phyloP scores from a whole-genome alignment of 2,888 invertebrate genomes.

The Alsophila aescularia region DNA sequence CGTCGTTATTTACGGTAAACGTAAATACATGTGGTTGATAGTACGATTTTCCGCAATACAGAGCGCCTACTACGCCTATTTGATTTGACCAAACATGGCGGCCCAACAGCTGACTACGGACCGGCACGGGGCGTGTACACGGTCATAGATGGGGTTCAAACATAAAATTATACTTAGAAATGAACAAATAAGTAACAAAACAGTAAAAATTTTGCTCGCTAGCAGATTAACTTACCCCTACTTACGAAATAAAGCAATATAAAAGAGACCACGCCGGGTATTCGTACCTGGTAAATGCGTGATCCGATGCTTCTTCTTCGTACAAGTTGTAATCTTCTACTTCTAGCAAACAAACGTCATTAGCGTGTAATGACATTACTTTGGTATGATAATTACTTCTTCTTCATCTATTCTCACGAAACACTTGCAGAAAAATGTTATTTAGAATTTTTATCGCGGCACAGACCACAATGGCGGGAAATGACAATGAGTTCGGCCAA shows the following conservation, averaged over 20 bases:
- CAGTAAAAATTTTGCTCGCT: slow-evolving; percentile 8
- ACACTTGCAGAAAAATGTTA: slow-evolving; percentile 51
- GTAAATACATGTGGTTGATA: slow-evolving; percentile 59
- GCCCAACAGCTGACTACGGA: slow-evolving; percentile 83
- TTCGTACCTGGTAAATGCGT: slow-evolving; percentile 81
- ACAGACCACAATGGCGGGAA: slow-evolving; percentile 84
- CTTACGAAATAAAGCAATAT: slow-evolving; percentile 23
- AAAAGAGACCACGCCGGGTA: slow-evolving; percentile 77
- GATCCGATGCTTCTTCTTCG: slow-evolving; percentile 83
- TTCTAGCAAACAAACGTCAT: slow-evolving; percentile 83
- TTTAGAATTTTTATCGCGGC: slow-evolving; percentile 53
- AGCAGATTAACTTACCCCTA: slow-evolving; percentile 1
- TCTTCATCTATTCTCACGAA: slow-evolving; percentile 61
- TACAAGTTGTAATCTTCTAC: slow-evolving; percentile 83
- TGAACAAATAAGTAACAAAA: slow-evolving; percentile 39
- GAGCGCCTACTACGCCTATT: slow-evolving; percentile 81
- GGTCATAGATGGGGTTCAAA: slow-evolving; percentile 63
- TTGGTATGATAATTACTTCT: slow-evolving; percentile 56
- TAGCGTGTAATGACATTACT: slow-evolving; percentile 84
- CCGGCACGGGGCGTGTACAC: slow-evolving; percentile 79
- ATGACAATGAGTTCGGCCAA: slow-evolving; percentile 84
- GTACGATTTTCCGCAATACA: slow-evolving; percentile 56
- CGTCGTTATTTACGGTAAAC: slow-evolving; percentile 51
- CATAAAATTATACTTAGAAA: slow-evolving; percentile 25
- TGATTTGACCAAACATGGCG: slow-evolving; percentile 83